Evolutionary conservation across 2,888 invertebrate genomes (phyloP).

Genomic region (Elegia similella): DNA sequence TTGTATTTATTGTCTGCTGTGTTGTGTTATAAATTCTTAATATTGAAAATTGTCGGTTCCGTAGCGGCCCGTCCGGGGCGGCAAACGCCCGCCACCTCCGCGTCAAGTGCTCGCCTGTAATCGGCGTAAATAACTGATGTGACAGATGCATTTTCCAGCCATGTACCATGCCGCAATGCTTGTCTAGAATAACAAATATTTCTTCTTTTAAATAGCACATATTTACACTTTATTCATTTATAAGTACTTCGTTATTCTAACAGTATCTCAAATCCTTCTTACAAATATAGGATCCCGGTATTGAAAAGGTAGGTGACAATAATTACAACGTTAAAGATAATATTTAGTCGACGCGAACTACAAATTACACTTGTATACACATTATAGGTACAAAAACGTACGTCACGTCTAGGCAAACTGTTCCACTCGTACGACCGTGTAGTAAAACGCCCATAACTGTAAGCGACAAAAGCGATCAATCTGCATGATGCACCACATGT

Average conservation of each 20-base stretch:
- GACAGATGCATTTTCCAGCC: conserved; percentile 34
- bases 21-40: not conserved
- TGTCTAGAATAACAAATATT: conserved; percentile 13
- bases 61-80: not conserved
- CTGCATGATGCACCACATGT: conserved; percentile 14
- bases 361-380: conserved; percentile 25
- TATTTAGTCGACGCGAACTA: not conserved
- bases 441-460: not conserved
- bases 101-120: conserved; percentile 12
- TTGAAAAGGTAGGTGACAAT: conserved; percentile 9
- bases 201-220: not conserved
- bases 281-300: not conserved
- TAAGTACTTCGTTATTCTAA: not conserved
- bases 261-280: not conserved
- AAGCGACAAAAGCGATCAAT: conserved; percentile 5
- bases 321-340: not conserved
- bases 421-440: not conserved
- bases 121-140: conserved; percentile 35
- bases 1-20: not conserved
- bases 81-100: not conserved
- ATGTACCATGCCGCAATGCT: conserved; percentile 22
- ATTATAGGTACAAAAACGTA: conserved; percentile 33
- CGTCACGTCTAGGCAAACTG: conserved; percentile 14
- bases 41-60: not conserved
- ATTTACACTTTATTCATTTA: not conserved